phyloP scores from a whole-genome alignment of 1,140 invertebrate species.

The Ips nitidus region DNA sequence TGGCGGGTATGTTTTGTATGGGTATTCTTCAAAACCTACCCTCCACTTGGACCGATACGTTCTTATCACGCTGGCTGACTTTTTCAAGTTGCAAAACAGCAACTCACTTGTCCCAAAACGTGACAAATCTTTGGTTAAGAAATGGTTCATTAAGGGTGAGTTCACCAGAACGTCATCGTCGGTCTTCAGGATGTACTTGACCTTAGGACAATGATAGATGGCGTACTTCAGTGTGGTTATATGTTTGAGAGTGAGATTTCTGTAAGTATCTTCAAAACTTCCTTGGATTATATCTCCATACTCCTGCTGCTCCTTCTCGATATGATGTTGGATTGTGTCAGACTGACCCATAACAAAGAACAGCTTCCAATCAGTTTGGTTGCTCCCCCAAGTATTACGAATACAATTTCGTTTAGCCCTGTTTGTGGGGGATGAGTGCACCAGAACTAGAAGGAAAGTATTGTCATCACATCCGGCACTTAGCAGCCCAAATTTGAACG shows the following conservation, averaged over 20 bases:
- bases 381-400: constrained; percentile 68
- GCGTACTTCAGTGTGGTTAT: constrained; percentile 83
- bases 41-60: constrained; percentile 76
- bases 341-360: constrained; percentile 72
- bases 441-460: constrained; percentile 58
- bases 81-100: constrained; percentile 61
- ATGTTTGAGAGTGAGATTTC: constrained; percentile 87
- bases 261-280: constrained; percentile 75
- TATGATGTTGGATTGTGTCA: constrained; percentile 52
- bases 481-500: constrained; percentile 47
- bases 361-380: constrained; percentile 51
- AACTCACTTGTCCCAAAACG: constrained; percentile 60
- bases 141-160: constrained; percentile 63
- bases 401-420: constrained; percentile 62
- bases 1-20: constrained; percentile 64
- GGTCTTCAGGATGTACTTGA: constrained; percentile 74
- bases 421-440: constrained; percentile 70
- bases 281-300: constrained; percentile 77
- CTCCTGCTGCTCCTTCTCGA: constrained; percentile 62
- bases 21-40: constrained; percentile 69
- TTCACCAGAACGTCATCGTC: constrained; percentile 82
- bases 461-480: constrained; percentile 45
- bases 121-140: constrained; percentile 60
- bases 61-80: constrained; percentile 58
- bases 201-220: constrained; percentile 66